Evolutionary conservation across 1,140 invertebrate genomes (phyloP), one percentile per base, ranked within the genome.

Genomic region (Scaptomyza hsui): DNA sequence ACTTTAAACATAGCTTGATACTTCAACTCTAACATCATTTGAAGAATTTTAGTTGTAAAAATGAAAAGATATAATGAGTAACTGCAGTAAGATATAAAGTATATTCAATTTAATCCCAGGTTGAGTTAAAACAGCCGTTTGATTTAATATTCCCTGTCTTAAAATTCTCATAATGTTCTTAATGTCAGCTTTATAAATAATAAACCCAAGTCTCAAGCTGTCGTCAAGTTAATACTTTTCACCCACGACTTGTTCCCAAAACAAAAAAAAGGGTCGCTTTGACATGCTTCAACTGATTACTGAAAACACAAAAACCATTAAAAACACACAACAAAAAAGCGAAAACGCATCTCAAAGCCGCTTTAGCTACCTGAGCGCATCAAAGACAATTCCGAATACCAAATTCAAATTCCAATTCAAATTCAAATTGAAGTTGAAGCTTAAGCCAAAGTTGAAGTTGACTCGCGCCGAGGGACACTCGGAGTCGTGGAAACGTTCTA

Each of bases 341-440:
- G 18, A 19, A 9, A 37, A 37, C n/a, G 19, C 41, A 2, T 6
- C 47, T 18, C 24, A 47, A 55, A 52, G 64, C 59, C 26, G 6
- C 26, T 7, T n/a, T n/a, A 18, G 56, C 24, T 44, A 37, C 10
- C 32, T 37, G n/a, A 37, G 32, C 32, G 61, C 49, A 56, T 70
- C 60, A 63, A 70, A 56, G 67, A 35, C 60, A 56, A 49, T 42
- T 26, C 15, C 19, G 49, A 47, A 53, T 64, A 45, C 49, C 4
- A 35, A 70, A 62, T 55, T 29, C 26, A 29, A 29, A 29, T 29
- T n/a, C n/a, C n/a, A n/a, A n/a, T 61, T 49, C 13, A 16, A 61
- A 61, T 69, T 53, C 57, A 69, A 69, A 69, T 69, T 62, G 65
- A 45, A 48, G 49, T 24, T 37, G n/a, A 37, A 37, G 32, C 4